These are phyloP conservation scores for Seira sanloemensis DNA, from an alignment of 2,888 invertebrate species.

Conservation along the genomic window DNA sequence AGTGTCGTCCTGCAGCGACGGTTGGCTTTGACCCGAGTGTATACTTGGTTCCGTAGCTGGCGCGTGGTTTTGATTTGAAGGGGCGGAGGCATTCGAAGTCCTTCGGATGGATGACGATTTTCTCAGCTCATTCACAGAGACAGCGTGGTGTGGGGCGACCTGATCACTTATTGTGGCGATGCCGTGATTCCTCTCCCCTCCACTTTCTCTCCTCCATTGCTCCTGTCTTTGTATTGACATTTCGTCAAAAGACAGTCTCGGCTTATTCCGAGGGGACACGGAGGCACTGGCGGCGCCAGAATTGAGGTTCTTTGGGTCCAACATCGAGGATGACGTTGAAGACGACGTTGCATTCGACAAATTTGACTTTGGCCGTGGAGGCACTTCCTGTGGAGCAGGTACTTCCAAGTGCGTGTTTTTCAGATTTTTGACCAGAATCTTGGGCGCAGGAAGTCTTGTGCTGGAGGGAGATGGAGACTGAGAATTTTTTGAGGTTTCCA, in stretches of 20 bases:
- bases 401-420: slow-evolving; percentile 43
- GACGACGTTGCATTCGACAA: slow-evolving; percentile 45
- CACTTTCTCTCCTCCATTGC: slow-evolving; percentile 36
- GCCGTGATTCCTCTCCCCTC: slow-evolving; percentile 10
- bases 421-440: slow-evolving; percentile 17
- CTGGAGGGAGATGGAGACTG: background rate
- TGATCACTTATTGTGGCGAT: slow-evolving; percentile 41
- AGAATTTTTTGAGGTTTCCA: slow-evolving; percentile 24
- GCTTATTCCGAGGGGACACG: slow-evolving; percentile 60
- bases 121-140: slow-evolving; percentile 36
- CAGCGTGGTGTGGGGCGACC: slow-evolving; percentile 16
- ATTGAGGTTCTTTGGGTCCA: slow-evolving; percentile 28
- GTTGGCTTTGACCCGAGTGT: slow-evolving; percentile 64
- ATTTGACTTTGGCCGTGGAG: slow-evolving; percentile 36
- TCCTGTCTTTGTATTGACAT: slow-evolving; percentile 62
- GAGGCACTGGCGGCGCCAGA: slow-evolving; percentile 25
- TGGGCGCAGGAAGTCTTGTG: background rate
- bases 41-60: slow-evolving; percentile 51
- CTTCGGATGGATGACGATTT: slow-evolving; percentile 13
- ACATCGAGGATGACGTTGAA: slow-evolving; percentile 24
- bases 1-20: slow-evolving; percentile 68
- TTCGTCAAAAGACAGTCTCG: slow-evolving; percentile 70
- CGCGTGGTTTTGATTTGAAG: slow-evolving; percentile 18
- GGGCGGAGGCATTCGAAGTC: slow-evolving; percentile 9
- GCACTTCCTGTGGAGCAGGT: slow-evolving; percentile 19